Evolutionary conservation across 2,888 invertebrate genomes (phyloP).

Genomic region (Dorcus parallelipipedus): DNA sequence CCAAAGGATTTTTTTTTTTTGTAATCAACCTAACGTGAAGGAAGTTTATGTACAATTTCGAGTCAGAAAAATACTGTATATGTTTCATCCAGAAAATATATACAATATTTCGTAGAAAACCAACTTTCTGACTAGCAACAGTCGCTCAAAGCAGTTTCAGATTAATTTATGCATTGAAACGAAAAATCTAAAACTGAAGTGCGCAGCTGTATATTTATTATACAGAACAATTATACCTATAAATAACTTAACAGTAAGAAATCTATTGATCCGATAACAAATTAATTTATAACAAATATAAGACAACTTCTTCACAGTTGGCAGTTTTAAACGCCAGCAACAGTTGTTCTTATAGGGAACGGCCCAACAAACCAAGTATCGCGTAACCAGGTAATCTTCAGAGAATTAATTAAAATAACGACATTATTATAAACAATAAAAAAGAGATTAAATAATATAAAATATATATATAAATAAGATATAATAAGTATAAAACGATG

Average conservation of each 20-base stretch:
- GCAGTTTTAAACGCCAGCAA: conserved; percentile 28
- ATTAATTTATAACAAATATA: conserved; percentile 40
- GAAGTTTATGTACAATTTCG: conserved; percentile 26
- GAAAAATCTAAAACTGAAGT: conserved; percentile 42
- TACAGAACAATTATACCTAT: conserved; percentile 45
- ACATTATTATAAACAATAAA: conserved; percentile 41
- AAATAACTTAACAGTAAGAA: conserved; percentile 46
- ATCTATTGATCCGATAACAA: conserved; percentile 39
- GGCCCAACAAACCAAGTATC: conserved; percentile 38
- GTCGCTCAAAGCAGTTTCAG: conserved; percentile 45
- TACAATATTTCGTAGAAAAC: conserved; percentile 41
- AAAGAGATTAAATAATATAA: conserved; percentile 40
- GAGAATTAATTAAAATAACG: conserved; percentile 34
- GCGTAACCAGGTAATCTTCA: conserved; percentile 23
- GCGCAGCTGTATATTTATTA: conserved; percentile 47
- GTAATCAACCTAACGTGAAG: conserved; percentile 20
- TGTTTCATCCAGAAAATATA: conserved; percentile 40
- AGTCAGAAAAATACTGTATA: conserved; percentile 48
- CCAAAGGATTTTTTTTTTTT: conserved; percentile 16
- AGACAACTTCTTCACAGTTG: conserved; percentile 29
- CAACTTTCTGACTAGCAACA: conserved; percentile 43
- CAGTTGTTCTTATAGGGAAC: conserved; percentile 25
- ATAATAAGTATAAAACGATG: conserved; percentile 14
- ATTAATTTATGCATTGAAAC: conserved; percentile 28
- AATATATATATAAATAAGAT: conserved; percentile 33